Evolutionary conservation across 2,113 vertebrate genomes (phyloP).

Genomic region (Turnix velox): DNA sequence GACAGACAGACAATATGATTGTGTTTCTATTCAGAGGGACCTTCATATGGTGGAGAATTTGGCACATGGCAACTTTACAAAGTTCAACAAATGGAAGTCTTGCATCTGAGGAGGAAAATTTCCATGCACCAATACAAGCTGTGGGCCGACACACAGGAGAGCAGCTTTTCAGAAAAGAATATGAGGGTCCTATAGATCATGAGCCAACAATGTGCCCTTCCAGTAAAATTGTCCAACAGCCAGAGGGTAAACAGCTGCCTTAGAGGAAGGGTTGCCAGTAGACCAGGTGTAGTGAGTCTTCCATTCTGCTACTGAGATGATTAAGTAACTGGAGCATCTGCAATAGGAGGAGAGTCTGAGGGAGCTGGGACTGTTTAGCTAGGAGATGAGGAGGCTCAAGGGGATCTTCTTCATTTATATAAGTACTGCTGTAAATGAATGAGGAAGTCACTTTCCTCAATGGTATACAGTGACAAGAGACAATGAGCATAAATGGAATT

Average conservation of each 20-base stretch:
- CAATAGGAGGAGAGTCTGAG: background rate
- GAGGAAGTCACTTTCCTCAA: background rate
- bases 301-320: background rate
- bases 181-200: background rate
- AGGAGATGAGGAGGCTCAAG: background rate
- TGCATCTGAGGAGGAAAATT: background rate
- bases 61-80: background rate
- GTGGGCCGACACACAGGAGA: background rate
- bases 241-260: background rate
- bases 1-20: background rate
- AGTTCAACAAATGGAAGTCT: background rate
- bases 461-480: background rate
- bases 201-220: background rate
- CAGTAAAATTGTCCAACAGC: background rate
- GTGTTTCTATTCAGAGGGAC: background rate
- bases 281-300: background rate
- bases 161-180: background rate
- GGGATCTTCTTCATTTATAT: background rate
- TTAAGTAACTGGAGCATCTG: background rate
- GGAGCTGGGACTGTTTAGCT: background rate
- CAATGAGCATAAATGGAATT: background rate
- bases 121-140: too few species aligned
- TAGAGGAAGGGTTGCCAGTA: background rate
- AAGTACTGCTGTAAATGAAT: background rate
- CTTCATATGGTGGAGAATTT: rapidly evolving